Conservation (phyloP, 2,888 invertebrate genomes). For the Neria commutata region DNA sequence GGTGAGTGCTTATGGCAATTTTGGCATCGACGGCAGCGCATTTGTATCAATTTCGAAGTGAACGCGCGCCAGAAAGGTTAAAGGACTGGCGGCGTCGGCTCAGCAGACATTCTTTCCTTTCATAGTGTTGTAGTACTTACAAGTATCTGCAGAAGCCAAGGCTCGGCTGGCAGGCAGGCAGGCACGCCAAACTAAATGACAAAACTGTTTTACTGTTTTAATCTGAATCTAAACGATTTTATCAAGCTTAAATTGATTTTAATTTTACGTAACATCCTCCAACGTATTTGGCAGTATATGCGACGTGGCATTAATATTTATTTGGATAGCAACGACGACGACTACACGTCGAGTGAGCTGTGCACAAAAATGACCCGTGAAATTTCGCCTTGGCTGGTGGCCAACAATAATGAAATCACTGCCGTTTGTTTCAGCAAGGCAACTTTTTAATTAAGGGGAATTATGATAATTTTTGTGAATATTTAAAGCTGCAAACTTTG, state of each 20-base stretch:
- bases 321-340: slow-evolving; percentile 20
- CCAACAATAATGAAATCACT: slow-evolving; percentile 14
- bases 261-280: slow-evolving; percentile 28
- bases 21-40: neutral
- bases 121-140: no score
- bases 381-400: slow-evolving; percentile 9
- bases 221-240: slow-evolving; percentile 40
- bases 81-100: no score
- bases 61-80: neutral
- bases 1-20: neutral
- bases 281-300: slow-evolving; percentile 32
- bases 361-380: neutral
- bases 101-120: no score
- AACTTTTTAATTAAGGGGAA: slow-evolving; percentile 13
- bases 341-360: neutral
- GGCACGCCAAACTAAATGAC: no score
- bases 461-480: slow-evolving; percentile 20
- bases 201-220: slow-evolving; percentile 35
- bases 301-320: slow-evolving; percentile 36
- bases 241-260: slow-evolving; percentile 41
- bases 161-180: neutral
- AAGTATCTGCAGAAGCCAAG: no score
- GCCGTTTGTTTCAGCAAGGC: neutral
- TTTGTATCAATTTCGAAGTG: neutral
- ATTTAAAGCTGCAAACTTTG: slow-evolving; percentile 15